Evolutionary conservation across 1,140 invertebrate genomes (phyloP).

Genomic region (Bombus consobrinus): DNA sequence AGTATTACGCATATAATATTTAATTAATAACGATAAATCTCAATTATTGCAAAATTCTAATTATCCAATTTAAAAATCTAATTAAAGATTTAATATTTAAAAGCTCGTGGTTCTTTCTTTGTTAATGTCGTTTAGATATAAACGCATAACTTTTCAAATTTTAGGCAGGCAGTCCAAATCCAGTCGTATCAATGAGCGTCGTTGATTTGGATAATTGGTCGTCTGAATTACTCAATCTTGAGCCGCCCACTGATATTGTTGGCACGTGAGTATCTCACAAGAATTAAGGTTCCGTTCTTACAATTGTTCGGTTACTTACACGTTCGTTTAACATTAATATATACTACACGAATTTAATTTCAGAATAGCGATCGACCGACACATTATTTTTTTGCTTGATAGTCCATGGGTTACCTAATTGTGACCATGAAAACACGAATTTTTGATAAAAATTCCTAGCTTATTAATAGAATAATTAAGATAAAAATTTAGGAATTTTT

Average conservation of each 20-base stretch:
- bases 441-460: too few species aligned
- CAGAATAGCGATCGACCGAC: too few species aligned
- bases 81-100: neutral
- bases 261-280: slow-evolving; percentile 69
- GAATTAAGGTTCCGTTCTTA: too few species aligned
- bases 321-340: neutral
- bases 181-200: slow-evolving; percentile 79
- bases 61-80: neutral
- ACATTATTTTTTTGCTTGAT: too few species aligned
- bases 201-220: slow-evolving; percentile 77
- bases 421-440: too few species aligned
- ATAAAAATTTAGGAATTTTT: neutral
- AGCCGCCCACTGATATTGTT: slow-evolving; percentile 68
- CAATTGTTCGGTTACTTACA: neutral
- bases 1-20: too few species aligned
- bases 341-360: too few species aligned
- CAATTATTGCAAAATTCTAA: too few species aligned
- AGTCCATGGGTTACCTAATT: too few species aligned
- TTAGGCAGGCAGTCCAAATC: slow-evolving; percentile 83
- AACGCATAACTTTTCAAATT: slow-evolving; percentile 6
- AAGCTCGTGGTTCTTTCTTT: neutral
- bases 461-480: too few species aligned
- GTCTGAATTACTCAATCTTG: slow-evolving; percentile 64
- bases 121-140: neutral
- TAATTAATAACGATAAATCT: too few species aligned